These are phyloP conservation scores for Neodiprion lecontei DNA, from an alignment of 1,140 invertebrate species.

Conservation along the genomic window DNA sequence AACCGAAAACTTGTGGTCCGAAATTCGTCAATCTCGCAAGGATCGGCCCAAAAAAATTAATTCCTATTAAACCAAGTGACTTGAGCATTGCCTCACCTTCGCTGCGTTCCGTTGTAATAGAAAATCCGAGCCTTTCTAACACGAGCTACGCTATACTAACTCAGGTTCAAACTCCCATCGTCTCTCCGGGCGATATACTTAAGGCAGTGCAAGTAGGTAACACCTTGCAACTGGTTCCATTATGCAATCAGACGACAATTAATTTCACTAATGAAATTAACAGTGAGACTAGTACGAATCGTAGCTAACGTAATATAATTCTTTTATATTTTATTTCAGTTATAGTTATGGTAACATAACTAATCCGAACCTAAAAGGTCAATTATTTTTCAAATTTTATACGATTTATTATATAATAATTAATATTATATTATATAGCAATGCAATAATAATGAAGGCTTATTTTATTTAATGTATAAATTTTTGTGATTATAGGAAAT, in stretches of 20 bases:
- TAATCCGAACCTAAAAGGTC: neutral
- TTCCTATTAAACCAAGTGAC: constrained; percentile 36
- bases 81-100: constrained; percentile 29
- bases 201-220: constrained; percentile 40
- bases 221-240: constrained; percentile 37
- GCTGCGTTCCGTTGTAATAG: constrained; percentile 14
- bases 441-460: no score
- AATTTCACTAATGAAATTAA: constrained; percentile 8
- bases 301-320: neutral
- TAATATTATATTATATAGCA: neutral
- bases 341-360: constrained; percentile 19
- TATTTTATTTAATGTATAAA: neutral
- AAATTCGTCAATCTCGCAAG: constrained; percentile 39
- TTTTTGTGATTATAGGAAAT: neutral
- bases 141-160: constrained; percentile 33
- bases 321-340: neutral
- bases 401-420: neutral
- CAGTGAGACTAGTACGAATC: neutral
- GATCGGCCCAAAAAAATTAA: constrained; percentile 39
- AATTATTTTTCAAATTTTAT: neutral
- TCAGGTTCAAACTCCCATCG: constrained; percentile 29
- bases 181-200: constrained; percentile 39
- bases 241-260: constrained; percentile 26
- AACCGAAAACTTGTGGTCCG: constrained; percentile 18
- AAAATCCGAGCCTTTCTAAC: constrained; percentile 16